A percentile compares a stretch with the other conserved stretches of the same genome.
These are phyloP conservation scores for Microctonus brassicae DNA, from an alignment of 2,888 invertebrate species.

Conservation along the genomic window DNA sequence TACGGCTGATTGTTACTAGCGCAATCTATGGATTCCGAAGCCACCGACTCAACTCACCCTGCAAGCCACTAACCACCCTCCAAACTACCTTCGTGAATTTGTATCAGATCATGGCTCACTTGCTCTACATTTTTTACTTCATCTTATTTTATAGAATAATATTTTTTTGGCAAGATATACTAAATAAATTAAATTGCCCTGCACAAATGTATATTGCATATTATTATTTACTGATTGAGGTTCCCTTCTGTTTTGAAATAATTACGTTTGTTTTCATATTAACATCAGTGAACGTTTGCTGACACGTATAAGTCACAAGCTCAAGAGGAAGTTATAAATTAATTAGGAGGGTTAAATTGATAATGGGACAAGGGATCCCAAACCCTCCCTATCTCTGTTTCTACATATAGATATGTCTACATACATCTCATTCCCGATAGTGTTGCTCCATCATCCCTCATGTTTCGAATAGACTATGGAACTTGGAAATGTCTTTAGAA, in stretches of 20 bases:
- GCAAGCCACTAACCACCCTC: conserved; percentile 55
- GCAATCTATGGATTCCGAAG: conserved; percentile 68
- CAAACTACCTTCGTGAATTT: conserved; percentile 65
- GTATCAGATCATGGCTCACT: conserved; percentile 53
- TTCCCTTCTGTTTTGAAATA: background rate
- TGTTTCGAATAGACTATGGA: conserved; percentile 14
- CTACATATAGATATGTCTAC: background rate
- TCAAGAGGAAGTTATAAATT: conserved; percentile 57
- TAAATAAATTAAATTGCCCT: background rate
- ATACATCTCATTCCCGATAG: background rate
- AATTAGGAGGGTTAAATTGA: conserved; percentile 64
- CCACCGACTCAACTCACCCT: conserved; percentile 42
- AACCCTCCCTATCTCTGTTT: background rate
- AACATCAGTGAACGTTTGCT: conserved; percentile 34
- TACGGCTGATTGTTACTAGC: conserved; percentile 69
- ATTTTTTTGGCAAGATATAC: background rate
- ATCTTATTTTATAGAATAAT: background rate
- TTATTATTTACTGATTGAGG: conserved; percentile 7
- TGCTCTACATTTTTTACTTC: conserved; percentile 16
- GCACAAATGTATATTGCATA: conserved; percentile 5
- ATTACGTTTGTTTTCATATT: conserved; percentile 30
- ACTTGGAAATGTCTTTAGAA: conserved; percentile 8
- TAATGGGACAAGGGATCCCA: conserved; percentile 41
- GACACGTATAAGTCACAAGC: conserved; percentile 38
- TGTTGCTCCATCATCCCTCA: conserved; percentile 13